phyloP scores from a whole-genome alignment of 2,888 invertebrate genomes.

The Pardosa pseudoannulata region DNA sequence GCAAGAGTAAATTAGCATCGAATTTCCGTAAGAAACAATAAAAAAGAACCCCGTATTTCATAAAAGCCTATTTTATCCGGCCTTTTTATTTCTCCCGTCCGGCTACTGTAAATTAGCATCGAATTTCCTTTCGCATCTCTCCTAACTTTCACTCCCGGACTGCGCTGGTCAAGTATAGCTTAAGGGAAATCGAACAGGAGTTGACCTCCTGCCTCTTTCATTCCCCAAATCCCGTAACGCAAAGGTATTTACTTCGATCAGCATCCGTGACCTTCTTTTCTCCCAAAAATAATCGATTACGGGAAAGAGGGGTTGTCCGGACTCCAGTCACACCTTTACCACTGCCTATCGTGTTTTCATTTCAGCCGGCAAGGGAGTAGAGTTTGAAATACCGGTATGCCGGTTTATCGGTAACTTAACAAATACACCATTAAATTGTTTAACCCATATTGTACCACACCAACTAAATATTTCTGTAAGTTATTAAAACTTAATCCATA shows the following conservation, averaged over 20 bases:
- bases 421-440: no score
- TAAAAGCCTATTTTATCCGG: no score
- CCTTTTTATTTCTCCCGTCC: no score
- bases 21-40: no score
- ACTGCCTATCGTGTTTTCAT: not conserved
- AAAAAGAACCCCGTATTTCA: no score
- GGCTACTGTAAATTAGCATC: not conserved
- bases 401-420: no score
- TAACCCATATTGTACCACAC: no score
- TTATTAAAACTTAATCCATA: no score
- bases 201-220: not conserved
- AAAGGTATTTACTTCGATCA: constrained; percentile 12
- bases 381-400: no score
- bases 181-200: not conserved
- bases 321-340: not conserved
- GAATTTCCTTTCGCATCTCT: not conserved
- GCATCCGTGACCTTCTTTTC: constrained; percentile 13
- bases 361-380: no score
- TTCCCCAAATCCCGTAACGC: constrained; percentile 7
- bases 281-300: constrained; percentile 3
- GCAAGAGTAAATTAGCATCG: no score
- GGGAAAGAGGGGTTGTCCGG: not conserved
- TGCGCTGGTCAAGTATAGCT: not conserved
- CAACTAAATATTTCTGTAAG: no score
- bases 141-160: not conserved